Evolutionary conservation across 30 jellyfish, hydroid and myxozoan genomes (phyloP).

Genomic region (Cassiopea andromeda): DNA sequence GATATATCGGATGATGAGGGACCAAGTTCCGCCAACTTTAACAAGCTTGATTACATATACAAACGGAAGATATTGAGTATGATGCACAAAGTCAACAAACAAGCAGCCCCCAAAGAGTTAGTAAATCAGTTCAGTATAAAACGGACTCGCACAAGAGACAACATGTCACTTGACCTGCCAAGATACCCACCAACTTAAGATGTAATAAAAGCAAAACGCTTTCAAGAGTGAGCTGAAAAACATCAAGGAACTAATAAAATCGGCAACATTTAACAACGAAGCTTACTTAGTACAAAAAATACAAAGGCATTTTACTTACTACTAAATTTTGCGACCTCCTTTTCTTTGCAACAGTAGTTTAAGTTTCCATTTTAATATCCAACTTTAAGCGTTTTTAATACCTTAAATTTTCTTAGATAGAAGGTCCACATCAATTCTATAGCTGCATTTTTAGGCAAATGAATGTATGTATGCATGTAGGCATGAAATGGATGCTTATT

Average conservation of each 20-base stretch:
- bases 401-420: not conserved
- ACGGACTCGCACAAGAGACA: conserved; percentile 47
- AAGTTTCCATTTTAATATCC: not conserved
- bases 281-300: conserved; percentile 20
- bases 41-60: conserved; percentile 21
- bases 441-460: not conserved
- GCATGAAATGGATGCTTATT: not conserved
- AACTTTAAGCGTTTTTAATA: not conserved
- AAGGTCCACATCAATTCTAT: not conserved
- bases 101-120: conserved; percentile 51
- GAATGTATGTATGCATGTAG: not conserved
- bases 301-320: conserved; percentile 18
- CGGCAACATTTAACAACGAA: conserved; percentile 25
- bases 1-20: not conserved
- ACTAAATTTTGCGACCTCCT: not conserved
- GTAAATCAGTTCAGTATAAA: conserved; percentile 40
- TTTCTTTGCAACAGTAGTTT: not conserved
- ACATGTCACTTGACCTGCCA: conserved; percentile 40
- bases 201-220: conserved; percentile 53
- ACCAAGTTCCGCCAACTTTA: conserved; percentile 10
- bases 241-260: conserved; percentile 46
- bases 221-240: conserved; percentile 55
- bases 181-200: conserved; percentile 35
- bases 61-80: conserved; percentile 38
- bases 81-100: conserved; percentile 47